Evolutionary conservation across 2,888 invertebrate genomes (phyloP).

Genomic region (Catocala fraxini): DNA sequence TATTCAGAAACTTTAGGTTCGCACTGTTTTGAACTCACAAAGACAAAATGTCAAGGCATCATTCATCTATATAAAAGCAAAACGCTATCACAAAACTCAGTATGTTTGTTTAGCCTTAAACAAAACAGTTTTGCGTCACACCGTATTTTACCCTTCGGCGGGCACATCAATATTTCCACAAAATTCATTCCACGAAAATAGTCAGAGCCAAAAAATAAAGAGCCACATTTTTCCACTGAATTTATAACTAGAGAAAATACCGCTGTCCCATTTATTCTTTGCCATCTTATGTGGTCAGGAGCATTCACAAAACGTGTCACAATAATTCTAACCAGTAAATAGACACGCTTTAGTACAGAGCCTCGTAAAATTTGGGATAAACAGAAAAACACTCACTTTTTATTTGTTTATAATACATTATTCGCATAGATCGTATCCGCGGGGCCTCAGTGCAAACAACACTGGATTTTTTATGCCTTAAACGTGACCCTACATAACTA

Average conservation of each 20-base stretch:
- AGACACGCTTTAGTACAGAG: slow-evolving; percentile 25
- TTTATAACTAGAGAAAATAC: slow-evolving; percentile 7
- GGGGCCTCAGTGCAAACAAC: slow-evolving; percentile 57
- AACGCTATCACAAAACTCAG: too few relatives aligned
- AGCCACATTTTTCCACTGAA: slow-evolving; percentile 5
- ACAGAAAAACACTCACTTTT: slow-evolving; percentile 60
- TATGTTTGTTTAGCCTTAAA: too few relatives aligned
- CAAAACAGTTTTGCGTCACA: too few relatives aligned
- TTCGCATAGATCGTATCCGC: slow-evolving; percentile 57
- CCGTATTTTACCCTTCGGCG: too few relatives aligned
- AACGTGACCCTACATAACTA: slow-evolving; percentile 66
- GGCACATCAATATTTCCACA: neutral
- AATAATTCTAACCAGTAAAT: slow-evolving; percentile 35
- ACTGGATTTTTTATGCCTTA: slow-evolving; percentile 61
- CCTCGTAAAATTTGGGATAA: slow-evolving; percentile 55
- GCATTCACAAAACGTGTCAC: slow-evolving; percentile 21
- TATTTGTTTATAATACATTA: slow-evolving; percentile 68
- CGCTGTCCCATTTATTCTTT: slow-evolving; percentile 3
- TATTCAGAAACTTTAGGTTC: too few relatives aligned
- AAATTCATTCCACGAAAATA: neutral
- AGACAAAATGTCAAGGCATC: too few relatives aligned
- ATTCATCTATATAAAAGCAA: too few relatives aligned
- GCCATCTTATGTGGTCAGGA: slow-evolving; percentile 6
- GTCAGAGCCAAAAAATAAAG: too few relatives aligned
- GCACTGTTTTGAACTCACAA: too few relatives aligned